Conservation (phyloP, 2,888 invertebrate genomes). For the Salticus scenicus region DNA sequence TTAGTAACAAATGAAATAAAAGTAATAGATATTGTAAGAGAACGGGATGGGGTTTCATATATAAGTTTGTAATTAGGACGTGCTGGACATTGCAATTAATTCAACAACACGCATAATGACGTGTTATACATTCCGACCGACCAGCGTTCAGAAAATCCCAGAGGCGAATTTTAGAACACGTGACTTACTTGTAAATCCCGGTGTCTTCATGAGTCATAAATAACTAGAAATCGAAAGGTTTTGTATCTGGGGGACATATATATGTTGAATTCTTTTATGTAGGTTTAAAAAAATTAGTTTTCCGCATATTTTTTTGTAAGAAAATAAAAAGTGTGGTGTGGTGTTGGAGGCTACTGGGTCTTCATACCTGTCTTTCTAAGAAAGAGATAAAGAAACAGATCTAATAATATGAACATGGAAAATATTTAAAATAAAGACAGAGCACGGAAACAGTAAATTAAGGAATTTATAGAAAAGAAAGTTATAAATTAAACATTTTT, state of each 20-base stretch:
- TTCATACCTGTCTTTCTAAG: too few relatives aligned
- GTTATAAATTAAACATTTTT: too few relatives aligned
- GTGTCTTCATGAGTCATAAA: constrained; percentile 68
- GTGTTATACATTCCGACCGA: constrained; percentile 52
- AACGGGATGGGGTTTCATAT: not conserved
- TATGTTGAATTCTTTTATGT: not conserved
- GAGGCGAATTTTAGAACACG: constrained; percentile 56
- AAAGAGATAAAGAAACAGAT: too few relatives aligned
- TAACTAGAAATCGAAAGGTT: constrained; percentile 53
- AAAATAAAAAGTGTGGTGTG: too few relatives aligned
- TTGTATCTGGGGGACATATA: constrained; percentile 3
- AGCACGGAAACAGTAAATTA: too few relatives aligned
- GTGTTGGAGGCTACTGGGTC: too few relatives aligned
- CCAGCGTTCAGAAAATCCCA: constrained; percentile 51
- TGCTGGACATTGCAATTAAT: constrained; percentile 67
- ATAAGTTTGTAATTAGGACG: constrained; percentile 57
- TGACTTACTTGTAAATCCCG: constrained; percentile 63
- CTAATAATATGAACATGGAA: too few relatives aligned
- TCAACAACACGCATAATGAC: constrained; percentile 67
- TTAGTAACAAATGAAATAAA: constrained; percentile 52
- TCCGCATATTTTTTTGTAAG: too few relatives aligned
- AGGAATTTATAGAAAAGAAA: too few relatives aligned
- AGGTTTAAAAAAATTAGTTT: too few relatives aligned
- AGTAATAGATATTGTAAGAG: not conserved
- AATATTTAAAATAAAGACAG: too few relatives aligned